Percentiles rank a stretch among this genome's conserved stretches.
Evolutionary conservation across 1,140 invertebrate genomes (phyloP).

Genomic region (Bombus soroeensis): DNA sequence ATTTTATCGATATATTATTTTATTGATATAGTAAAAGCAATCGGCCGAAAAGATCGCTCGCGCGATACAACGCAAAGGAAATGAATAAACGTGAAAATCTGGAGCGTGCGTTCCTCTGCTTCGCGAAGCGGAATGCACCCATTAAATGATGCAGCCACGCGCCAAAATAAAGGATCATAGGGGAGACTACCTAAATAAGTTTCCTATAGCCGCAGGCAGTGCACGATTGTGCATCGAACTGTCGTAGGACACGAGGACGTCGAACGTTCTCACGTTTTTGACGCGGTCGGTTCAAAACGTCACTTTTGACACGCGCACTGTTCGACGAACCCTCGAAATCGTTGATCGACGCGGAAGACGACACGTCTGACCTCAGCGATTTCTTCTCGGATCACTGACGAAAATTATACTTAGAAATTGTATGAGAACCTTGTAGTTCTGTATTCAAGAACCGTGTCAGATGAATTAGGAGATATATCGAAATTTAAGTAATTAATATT

Average conservation of each 20-base stretch:
- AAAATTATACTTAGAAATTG: neutral
- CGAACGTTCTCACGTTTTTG: conserved; percentile 72
- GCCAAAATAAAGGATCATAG: conserved; percentile 66
- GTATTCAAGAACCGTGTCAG: too few species aligned
- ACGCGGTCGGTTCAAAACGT: conserved; percentile 19
- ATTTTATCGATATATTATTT: too few species aligned
- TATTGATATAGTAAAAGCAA: neutral
- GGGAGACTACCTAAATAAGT: conserved; percentile 64
- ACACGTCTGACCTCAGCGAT: too few species aligned
- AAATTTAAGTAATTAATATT: too few species aligned
- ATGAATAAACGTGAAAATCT: conserved; percentile 54
- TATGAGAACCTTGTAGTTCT: neutral
- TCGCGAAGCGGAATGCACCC: conserved; percentile 63
- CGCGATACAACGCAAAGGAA: conserved; percentile 9
- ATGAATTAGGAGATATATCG: too few species aligned
- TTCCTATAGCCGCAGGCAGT: conserved; percentile 75
- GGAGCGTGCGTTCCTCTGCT: conserved; percentile 52
- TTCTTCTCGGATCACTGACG: neutral
- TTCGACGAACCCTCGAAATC: neutral
- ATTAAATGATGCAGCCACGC: conserved; percentile 70
- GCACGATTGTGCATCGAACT: conserved; percentile 71
- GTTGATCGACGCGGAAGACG: neutral
- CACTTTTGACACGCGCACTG: conserved; percentile 9
- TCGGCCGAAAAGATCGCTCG: conserved; percentile 37
- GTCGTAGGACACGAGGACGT: conserved; percentile 44